Evolutionary conservation across 2,888 invertebrate genomes (phyloP), one percentile per base, ranked within the genome.

Genomic region (Lycaena phlaeas): DNA sequence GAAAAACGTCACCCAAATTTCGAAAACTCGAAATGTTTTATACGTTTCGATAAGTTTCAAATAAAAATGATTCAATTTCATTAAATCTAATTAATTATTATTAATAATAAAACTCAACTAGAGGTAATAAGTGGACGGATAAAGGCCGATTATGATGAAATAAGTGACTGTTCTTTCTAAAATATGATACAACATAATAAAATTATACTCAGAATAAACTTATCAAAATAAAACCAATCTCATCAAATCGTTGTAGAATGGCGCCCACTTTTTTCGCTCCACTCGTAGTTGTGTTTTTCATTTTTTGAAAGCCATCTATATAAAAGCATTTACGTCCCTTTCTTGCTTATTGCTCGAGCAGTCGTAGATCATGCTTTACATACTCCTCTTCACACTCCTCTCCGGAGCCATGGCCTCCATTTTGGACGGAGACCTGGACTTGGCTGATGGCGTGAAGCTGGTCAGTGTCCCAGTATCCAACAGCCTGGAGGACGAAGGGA

Each of bases 391-490:
- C 12, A 48, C 62, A 48, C 45, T 81, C 27, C 48, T 54, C 5
- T 48, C 65, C 9, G 14, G 56, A 2, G 51, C 54, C 0, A 42
- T 66, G 2, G 69, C 65, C 12, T 73, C 75, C 0, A 26, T 52
- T 1, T 52, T 84, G 3, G 79, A 82, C 12, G 86, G 86, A 48
- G 87, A 88, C 57, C 54, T 88, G 43, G 86, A 87, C 45, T 62
- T 91, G 15, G 73, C 87, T 6, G 88, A 90, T 10, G 91, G 91
- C 34, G 87, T 91, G 17, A 89, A 85, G 52, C 68, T 91, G 56
- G 87, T 90, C 26, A 86, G 86, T 46, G 63, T 79, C 43, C 76
- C 76, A 29, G 66, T 86, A 31, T 68, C 82, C 1, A 87, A 87
- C 46, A 77, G 71, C 43, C 72, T 64, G 51, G 81, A 61, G 50